Evolutionary conservation across 2,888 invertebrate species (phyloP), one percentile per base, ranked within the genome.

Genomic region (Tetramorium bicarinatum): DNA sequence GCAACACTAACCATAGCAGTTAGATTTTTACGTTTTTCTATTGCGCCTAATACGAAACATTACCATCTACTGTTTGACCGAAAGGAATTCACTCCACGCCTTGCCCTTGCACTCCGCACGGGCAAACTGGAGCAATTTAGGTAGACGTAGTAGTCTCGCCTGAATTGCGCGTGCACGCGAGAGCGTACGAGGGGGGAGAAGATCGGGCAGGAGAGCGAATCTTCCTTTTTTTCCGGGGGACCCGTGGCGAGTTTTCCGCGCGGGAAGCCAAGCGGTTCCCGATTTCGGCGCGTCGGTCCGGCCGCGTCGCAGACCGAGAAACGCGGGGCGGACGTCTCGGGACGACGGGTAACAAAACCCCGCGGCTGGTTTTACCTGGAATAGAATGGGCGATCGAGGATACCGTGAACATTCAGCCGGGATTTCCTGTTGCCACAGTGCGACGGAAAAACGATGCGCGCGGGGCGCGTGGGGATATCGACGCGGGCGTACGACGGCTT

Each of bases 351-450:
- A 71, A 80, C 71, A 80, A 79, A 47, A 47, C 38, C 44, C 29
- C 38, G 52, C 44, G 21, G 76, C n/a, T 41, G 49, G 79, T 85
- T 54, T 92, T 94, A 95, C 95, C 94, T 95, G 94, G 94, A 94
- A 95, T 94, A 93, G 94, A 94, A 94, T 95, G 94, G 92, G 95
- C 93, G 93, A 95, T 94, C 90, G 95, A 93, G 77, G 94, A 94
- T 87, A 93, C 95, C 94, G 94, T 94, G 93, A 94, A 95, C 95
- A 95, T 95, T 94, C 94, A 94, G 93, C 90, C 93, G 87, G 87
- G 83, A 88, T 91, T 92, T 89, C 82, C 84, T 90, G 87, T 87
- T 87, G 87, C 88, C 91, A 90, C 89, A 80, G 85, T 89, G 90
- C 79, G 89, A 91, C 87, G 89, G 87, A 89, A 90, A 87, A 81